These are phyloP conservation scores for Punctoribates punctum DNA, from an alignment of 2,888 invertebrate species.

Conservation along the genomic window DNA sequence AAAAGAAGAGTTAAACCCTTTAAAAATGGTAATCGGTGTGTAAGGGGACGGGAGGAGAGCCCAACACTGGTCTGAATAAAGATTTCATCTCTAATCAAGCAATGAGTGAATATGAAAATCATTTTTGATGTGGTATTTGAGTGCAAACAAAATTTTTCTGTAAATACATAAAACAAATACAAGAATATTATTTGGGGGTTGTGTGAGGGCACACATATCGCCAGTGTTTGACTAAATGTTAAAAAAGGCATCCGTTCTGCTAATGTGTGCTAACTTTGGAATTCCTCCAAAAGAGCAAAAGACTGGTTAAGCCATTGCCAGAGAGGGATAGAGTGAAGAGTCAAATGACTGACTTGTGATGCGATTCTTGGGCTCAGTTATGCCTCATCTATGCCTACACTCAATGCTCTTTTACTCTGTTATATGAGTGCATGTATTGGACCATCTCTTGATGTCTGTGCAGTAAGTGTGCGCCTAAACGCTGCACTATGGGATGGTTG, in stretches of 20 bases:
- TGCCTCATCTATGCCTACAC: constrained; percentile 18
- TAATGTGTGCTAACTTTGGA: background rate
- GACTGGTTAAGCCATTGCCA: constrained; percentile 11
- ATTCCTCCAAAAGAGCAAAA: background rate
- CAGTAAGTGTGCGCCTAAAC: background rate
- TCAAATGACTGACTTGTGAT: constrained; percentile 22
- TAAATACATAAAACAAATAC: constrained; percentile 6
- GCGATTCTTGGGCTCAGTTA: background rate
- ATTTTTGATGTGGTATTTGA: background rate
- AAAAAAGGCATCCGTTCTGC: constrained; percentile 19
- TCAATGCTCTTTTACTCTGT: background rate
- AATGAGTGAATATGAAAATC: too few relatives aligned
- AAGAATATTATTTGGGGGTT: background rate
- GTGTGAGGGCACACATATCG: background rate
- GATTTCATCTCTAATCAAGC: too few relatives aligned
- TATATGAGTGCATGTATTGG: constrained; percentile 10
- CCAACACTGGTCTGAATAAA: too few relatives aligned
- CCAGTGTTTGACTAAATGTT: background rate
- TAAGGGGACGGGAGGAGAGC: too few relatives aligned
- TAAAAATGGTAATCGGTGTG: too few relatives aligned
- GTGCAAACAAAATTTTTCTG: background rate
- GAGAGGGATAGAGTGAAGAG: constrained; percentile 16
- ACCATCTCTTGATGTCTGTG: background rate
- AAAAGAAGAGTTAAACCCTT: too few relatives aligned
- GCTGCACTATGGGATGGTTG: background rate